These are phyloP conservation scores for Sinhomidia bicolor DNA, from an alignment of 2,888 invertebrate genomes.

Conservation along the genomic window DNA sequence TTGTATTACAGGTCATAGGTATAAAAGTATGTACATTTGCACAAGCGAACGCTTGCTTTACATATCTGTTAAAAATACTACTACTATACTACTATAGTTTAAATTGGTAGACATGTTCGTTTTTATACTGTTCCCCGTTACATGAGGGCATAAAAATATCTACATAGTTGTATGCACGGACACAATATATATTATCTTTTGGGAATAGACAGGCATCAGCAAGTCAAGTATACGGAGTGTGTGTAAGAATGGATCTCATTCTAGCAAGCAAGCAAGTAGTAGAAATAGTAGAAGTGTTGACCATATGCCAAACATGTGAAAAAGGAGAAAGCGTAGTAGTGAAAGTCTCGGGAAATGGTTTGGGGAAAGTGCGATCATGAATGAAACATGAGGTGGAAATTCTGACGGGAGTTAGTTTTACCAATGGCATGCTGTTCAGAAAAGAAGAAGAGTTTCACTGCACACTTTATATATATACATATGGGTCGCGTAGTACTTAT, in stretches of 20 bases:
- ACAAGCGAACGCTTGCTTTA: neutral
- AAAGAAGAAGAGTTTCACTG: neutral
- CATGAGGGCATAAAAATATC: neutral
- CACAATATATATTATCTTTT: neutral
- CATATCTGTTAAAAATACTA: neutral
- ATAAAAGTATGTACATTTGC: neutral
- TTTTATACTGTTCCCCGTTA: too few species aligned
- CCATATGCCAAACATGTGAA: constrained; percentile 65
- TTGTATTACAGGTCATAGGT: too few species aligned
- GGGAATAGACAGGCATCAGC: constrained; percentile 10
- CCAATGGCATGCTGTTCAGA: constrained; percentile 36
- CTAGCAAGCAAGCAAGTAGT: too few species aligned
- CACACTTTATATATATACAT: neutral
- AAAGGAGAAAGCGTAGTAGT: constrained; percentile 71
- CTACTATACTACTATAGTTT: neutral
- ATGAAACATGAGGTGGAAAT: constrained; percentile 78
- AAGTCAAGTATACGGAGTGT: constrained; percentile 15
- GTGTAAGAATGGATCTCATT: constrained; percentile 27
- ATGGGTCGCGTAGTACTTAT: neutral
- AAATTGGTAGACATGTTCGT: too few species aligned
- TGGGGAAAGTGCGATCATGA: constrained; percentile 78
- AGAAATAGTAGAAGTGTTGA: constrained; percentile 39
- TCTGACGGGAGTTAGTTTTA: constrained; percentile 71
- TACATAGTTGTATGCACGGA: constrained; percentile 9
- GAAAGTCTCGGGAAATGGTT: constrained; percentile 70